Evolutionary conservation across 1,140 invertebrate genomes (phyloP).

Genomic region (Scylla paramamosain): DNA sequence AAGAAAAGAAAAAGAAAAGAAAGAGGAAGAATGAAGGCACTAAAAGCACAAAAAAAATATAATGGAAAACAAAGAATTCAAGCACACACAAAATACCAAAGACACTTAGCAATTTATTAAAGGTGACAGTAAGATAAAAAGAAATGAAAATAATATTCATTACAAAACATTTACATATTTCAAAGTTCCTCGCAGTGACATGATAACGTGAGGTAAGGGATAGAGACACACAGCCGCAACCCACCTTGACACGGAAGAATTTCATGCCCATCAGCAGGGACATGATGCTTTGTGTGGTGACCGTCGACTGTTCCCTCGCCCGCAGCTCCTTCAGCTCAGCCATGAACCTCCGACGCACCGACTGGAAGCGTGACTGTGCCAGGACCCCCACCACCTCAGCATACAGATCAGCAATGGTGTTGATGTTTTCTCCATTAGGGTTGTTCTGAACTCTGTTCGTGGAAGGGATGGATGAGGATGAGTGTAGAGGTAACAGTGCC

Average conservation of each 20-base stretch:
- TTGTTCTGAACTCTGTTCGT: conserved; percentile 89
- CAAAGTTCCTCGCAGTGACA: neutral
- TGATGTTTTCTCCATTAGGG: conserved; percentile 96
- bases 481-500: neutral
- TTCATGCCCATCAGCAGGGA: conserved; percentile 99
- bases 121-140: neutral
- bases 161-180: neutral
- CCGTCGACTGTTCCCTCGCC: conserved; percentile 91
- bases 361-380: conserved; percentile 95
- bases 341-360: conserved; percentile 95
- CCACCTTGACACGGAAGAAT: conserved; percentile 95
- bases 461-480: conserved; percentile 71
- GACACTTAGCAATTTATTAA: neutral
- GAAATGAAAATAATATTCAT: neutral
- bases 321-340: conserved; percentile 95
- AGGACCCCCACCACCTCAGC: conserved; percentile 99
- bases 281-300: conserved; percentile 97
- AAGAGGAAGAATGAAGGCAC: no score
- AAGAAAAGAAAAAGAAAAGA: no score
- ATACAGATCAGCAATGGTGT: conserved; percentile 98
- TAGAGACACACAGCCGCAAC: neutral
- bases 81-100: no score
- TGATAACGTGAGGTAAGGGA: neutral
- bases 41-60: no score
- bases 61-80: no score